Base-by-base conservation (phyloP, 2,888 invertebrate species). In the Yponomeuta evonymella region DNA sequence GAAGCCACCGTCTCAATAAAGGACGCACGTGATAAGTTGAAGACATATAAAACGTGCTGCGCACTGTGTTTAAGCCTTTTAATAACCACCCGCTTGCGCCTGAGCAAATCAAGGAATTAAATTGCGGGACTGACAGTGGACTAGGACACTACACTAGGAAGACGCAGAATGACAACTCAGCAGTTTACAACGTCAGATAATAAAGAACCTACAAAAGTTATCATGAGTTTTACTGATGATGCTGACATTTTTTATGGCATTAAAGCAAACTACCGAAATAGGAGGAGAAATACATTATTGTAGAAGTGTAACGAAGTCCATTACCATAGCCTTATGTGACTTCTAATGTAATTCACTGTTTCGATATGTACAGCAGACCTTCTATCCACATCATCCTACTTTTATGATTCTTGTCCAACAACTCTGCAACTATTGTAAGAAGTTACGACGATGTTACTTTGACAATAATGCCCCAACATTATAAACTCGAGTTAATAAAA, bases 401-500 rank as follows among this genome's bases (percentile, higher is more conserved):
- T 58, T 58, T 58, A 58, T 58, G 12, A 58, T 58, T 58, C 51
- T 15, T 58, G 51, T 15, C 12, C 51, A 5, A 58, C 51, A 58
- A 58, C 15, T 15, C 15, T 15, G 51, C 51, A 58, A 58, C 51
- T 58, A 58, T 58, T 58, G 51, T 12, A 58, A 58, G 51, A 58
- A 67, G 43, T 67, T 67, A 67, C 67, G 67, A 33, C 43, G 36
- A 67, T 67, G 67, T 67, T 43, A 12, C 51, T 12, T n/a, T 9
- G 67, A 67, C 15, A 36, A 67, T 67, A 67, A 67, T 67, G 30
- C 36, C 67, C 67, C 43, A 33, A 36, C 43, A 70, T 43, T 70
- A 63, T 23, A 58, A 58, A 58, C 62, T 23, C 33, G 33, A 6
- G 70, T 36, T 63, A 62, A 58, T 36, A 70, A 70, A 48, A 70